Evolutionary conservation across 2,888 invertebrate species (phyloP).

Genomic region (Oligia strigilis): DNA sequence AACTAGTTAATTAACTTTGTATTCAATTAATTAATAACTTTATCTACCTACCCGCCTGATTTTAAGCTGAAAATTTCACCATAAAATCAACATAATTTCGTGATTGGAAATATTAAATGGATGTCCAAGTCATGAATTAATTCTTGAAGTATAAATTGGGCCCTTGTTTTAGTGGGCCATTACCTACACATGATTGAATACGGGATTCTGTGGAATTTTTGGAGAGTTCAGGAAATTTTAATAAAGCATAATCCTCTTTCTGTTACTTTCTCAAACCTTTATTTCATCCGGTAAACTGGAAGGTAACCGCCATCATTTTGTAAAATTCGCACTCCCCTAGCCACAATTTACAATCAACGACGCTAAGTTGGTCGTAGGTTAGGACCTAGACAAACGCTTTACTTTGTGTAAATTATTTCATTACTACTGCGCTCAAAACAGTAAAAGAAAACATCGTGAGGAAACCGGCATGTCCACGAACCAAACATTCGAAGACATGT

Average conservation of each 20-base stretch:
- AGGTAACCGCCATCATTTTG: neutral
- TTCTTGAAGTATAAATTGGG: neutral
- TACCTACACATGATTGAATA: neutral
- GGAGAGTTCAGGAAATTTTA: neutral
- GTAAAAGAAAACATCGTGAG: neutral
- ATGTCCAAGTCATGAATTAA: constrained; percentile 12
- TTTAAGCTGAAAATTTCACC: constrained; percentile 15
- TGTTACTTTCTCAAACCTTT: neutral
- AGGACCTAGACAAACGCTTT: neutral
- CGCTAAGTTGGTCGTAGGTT: neutral
- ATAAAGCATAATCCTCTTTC: neutral
- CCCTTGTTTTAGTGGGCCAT: neutral
- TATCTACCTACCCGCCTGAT: constrained; percentile 15
- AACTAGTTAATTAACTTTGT: constrained; percentile 36
- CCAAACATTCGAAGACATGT: too few relatives aligned
- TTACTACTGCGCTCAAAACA: neutral
- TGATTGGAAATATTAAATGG: constrained; percentile 29
- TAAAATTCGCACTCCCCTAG: neutral
- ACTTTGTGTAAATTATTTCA: neutral
- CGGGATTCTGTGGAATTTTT: neutral
- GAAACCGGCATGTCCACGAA: neutral
- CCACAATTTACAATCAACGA: neutral
- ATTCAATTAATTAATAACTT: constrained; percentile 48
- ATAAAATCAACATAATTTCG: constrained; percentile 24
- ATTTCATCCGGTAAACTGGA: neutral